Evolutionary conservation across 2,888 invertebrate genomes (phyloP).

Genomic region (Dolichomitus sp.): DNA sequence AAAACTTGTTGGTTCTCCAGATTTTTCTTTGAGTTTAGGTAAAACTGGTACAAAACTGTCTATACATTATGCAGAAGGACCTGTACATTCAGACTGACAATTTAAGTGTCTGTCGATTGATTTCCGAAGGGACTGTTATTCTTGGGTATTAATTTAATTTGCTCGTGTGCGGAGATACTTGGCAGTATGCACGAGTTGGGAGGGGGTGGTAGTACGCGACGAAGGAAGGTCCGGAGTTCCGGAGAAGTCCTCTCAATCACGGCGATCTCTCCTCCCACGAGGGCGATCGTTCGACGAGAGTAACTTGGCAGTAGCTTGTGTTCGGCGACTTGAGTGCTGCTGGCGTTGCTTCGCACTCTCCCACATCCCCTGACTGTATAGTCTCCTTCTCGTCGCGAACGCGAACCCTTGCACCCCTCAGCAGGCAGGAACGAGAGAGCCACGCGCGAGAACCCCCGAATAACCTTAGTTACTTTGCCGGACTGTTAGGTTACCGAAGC

Average conservation of each 20-base stretch:
- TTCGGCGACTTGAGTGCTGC: constrained; percentile 60
- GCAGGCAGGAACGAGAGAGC: constrained; percentile 41
- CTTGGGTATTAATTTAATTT: constrained; percentile 67
- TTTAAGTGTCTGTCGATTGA: constrained; percentile 50
- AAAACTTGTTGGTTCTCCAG: too few relatives aligned
- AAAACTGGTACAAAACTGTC: too few relatives aligned
- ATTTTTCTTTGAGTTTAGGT: too few relatives aligned
- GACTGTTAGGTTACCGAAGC: constrained; percentile 83
- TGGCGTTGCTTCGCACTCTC: constrained; percentile 57
- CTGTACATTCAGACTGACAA: not conserved
- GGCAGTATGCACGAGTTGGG: constrained; percentile 1
- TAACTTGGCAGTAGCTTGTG: constrained; percentile 71
- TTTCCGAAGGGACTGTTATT: constrained; percentile 65
- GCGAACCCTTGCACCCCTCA: constrained; percentile 45
- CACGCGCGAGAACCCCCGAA: constrained; percentile 72
- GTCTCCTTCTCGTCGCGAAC: constrained; percentile 40
- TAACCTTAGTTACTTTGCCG: constrained; percentile 85
- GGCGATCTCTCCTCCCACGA: constrained; percentile 78
- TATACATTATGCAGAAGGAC: not conserved
- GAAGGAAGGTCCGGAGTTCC: constrained; percentile 68
- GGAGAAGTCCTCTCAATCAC: constrained; percentile 78
- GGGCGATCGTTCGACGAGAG: constrained; percentile 79
- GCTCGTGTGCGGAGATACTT: constrained; percentile 48
- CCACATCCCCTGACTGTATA: constrained; percentile 9
- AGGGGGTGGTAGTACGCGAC: constrained; percentile 48